phyloP scores from a whole-genome alignment of 2,113 vertebrate genomes.

The Sebastes schlegelii region DNA sequence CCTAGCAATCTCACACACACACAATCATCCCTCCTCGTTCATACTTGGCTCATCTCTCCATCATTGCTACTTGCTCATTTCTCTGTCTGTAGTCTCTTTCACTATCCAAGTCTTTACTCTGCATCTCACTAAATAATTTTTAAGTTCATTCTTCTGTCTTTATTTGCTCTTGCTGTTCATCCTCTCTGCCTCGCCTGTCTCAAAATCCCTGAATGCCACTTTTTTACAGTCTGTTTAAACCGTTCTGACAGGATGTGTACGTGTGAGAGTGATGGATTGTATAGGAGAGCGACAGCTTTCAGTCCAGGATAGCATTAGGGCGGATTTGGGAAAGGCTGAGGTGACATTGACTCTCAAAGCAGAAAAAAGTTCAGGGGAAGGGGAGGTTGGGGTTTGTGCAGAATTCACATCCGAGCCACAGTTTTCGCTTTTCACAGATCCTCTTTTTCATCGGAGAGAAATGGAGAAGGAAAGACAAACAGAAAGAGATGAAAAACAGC shows the following conservation, averaged over 20 bases:
- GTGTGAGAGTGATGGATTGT: constrained; percentile 14
- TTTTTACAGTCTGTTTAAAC: constrained; percentile 35
- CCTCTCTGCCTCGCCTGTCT: constrained; percentile 10
- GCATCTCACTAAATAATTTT: constrained; percentile 6
- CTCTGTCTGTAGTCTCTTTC: constrained; percentile 27
- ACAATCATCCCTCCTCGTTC: constrained; percentile 5
- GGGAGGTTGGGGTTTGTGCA: not conserved
- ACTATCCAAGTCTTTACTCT: constrained; percentile 19
- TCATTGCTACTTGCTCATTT: constrained; percentile 32
- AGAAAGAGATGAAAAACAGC: constrained; percentile 49
- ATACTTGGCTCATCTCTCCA: constrained; percentile 11
- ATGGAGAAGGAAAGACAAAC: constrained; percentile 26
- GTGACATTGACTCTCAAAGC: constrained; percentile 35
- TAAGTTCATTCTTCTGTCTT: not conserved
- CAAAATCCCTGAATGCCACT: constrained; percentile 17
- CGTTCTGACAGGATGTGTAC: constrained; percentile 4
- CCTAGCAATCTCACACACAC: constrained; percentile 17
- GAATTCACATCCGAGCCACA: not conserved
- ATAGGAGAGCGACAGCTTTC: constrained; percentile 22
- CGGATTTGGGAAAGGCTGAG: constrained; percentile 25
- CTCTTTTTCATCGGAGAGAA: constrained; percentile 35
- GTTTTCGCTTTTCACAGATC: constrained; percentile 17
- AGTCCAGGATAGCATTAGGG: constrained; percentile 14
- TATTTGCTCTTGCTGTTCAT: not conserved
- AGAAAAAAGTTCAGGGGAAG: constrained; percentile 1